phyloP scores from a whole-genome alignment of 2,888 invertebrate genomes.

The Pelosia muscerda region DNA sequence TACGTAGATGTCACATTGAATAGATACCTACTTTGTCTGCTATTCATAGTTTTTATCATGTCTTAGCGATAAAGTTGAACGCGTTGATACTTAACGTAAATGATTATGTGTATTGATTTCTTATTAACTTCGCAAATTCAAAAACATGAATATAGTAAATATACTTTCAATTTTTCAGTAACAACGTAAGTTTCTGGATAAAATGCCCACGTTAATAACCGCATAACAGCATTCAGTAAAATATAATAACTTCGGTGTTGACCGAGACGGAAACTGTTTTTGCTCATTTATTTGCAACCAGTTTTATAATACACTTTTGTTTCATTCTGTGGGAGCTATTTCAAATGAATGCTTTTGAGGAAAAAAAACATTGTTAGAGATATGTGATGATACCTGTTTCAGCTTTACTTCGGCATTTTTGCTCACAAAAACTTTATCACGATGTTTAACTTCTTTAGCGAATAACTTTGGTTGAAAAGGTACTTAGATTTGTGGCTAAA shows the following conservation, averaged over 20 bases:
- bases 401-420: constrained; percentile 32
- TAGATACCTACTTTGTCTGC: constrained; percentile 26
- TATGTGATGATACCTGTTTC: constrained; percentile 32
- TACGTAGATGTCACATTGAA: constrained; percentile 25
- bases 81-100: neutral
- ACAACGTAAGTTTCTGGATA: constrained; percentile 16
- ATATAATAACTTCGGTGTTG: constrained; percentile 22
- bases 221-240: neutral
- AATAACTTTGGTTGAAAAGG: constrained; percentile 25
- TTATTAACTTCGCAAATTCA: neutral
- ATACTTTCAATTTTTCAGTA: neutral
- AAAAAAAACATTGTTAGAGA: constrained; percentile 28
- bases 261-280: constrained; percentile 55
- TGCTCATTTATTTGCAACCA: constrained; percentile 53
- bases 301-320: constrained; percentile 51
- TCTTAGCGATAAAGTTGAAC: constrained; percentile 18
- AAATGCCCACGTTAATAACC: neutral
- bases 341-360: constrained; percentile 30
- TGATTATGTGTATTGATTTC: neutral
- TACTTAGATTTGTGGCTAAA: neutral
- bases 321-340: constrained; percentile 50
- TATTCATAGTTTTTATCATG: constrained; percentile 30
- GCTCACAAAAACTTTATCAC: constrained; percentile 24
- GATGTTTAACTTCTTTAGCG: constrained; percentile 22
- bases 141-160: neutral